Conservation (phyloP, 2,888 invertebrate species). For the Papilio protenor region DNA sequence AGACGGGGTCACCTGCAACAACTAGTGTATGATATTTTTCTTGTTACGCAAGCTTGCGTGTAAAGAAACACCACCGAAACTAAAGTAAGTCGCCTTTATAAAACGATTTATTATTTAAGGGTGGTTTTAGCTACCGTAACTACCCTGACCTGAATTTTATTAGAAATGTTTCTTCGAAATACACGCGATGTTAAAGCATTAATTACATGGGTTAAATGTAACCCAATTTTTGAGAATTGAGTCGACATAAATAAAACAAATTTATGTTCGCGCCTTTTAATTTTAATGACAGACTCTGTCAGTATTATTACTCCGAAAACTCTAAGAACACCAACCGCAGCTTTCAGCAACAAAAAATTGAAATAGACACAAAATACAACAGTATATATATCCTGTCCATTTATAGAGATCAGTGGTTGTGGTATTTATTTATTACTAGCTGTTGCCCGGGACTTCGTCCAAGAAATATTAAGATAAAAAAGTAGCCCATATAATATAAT, state of each 20-base stretch:
- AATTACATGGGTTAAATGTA: not conserved
- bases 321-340: no score
- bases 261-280: not conserved
- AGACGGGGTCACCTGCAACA: no score
- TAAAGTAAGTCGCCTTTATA: not conserved
- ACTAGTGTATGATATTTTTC: no score
- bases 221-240: not conserved
- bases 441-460: no score
- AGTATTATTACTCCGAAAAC: no score
- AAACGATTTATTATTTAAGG: slow-evolving; percentile 3
- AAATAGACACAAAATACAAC: no score
- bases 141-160: slow-evolving; percentile 2
- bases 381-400: no score
- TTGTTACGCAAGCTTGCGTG: not conserved
- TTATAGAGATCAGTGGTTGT: no score
- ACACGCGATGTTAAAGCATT: slow-evolving; percentile 5
- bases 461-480: no score
- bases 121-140: slow-evolving; percentile 4
- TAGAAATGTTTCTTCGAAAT: slow-evolving; percentile 12
- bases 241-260: not conserved
- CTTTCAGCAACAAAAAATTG: no score
- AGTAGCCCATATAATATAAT: no score
- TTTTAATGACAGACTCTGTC: not conserved
- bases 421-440: no score
- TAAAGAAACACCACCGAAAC: not conserved